Base-by-base conservation (phyloP, 2,888 invertebrate species). In the Conomelus anceps region DNA sequence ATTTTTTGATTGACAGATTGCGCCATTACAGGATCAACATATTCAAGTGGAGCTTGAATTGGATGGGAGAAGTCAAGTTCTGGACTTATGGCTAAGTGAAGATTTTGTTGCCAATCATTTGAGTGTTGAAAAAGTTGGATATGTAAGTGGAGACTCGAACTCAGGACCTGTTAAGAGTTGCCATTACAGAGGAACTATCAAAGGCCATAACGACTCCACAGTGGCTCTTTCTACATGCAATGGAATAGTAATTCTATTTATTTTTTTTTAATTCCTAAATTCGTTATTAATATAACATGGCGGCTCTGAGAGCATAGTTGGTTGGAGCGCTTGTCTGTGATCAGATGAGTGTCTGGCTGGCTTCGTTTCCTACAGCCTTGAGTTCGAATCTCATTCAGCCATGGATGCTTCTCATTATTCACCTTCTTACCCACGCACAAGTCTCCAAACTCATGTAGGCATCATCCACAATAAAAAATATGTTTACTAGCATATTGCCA, bases 121-220 rank as follows among this genome's bases (percentile, higher is more conserved):
- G 93, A 94, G 97, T 90, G 94, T 98, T 91, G 97, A 98, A 93
- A 94, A 96, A 89, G 95, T 96, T 92, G 94, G 93, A 91, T 91
- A 91, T 84, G 89, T 87, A 9, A 34, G 34, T 17, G 13, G 20
- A 20, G n/a, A 13, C 89, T 13, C 26, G 89, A 22, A 22, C 84
- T 0, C 0, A 87, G n/a, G n/a, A n/a, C n/a, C 85, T 22, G 86
- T 85, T 20, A 88, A 86, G 17, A 24, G 22, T 7, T 91, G 91
- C 85, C 93, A 93, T 91, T 93, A 92, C 88, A 91, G 91, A 41
- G 94, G 94, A 23, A 90, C 91, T 17, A 92, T 93, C 23, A 89
- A 91, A 29, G 93, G 92, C 41, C 92, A 93, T 22, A 89, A 91
- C 3, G 90, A 89, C 11, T 93, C 93, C 1, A 91, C 90, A 22